Base-by-base conservation (phyloP, 1,140 invertebrate genomes). In the Orius laevigatus region DNA sequence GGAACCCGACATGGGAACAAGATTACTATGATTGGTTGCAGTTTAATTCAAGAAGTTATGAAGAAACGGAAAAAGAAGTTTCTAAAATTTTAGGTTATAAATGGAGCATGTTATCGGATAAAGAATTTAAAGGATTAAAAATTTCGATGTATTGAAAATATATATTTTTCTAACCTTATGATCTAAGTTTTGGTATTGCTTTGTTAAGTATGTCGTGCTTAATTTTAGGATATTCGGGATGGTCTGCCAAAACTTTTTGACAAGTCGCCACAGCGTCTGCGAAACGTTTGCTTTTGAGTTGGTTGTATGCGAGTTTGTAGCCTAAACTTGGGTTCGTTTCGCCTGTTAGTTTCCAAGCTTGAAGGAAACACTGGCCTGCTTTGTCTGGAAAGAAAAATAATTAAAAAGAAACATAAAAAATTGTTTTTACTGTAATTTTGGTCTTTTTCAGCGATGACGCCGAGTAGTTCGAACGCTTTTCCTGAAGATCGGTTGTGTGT, bases 151-250 rank as follows among this genome's bases (percentile, higher is more conserved):
- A 38, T 12, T 38, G 36, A 38, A 38, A n/a, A 19, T 41, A 25
- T 25, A 25, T 25, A 4, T 25, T 25, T 25, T 25, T 25, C 8
- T 25, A 25, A 18, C 12, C 15, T 52, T 46, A 88, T 1, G 77
- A 75, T 56, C 86, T 70, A 53, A 91, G 69, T 70, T 83, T 84
- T 57, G 73, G 74, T 53, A 89, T 75, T n/a, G 87, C 86, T 66
- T 96, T 96, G 52, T 96, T 91, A 20, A 95, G 68, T 56, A 98
- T 88, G 52, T 96, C 92, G 62, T 93, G 94, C 51, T 74, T 78
- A 5, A 97, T 83, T 55, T 85, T 83, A 0, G 87, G 82, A 69
- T 91, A 95, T 55, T 93, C 84, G 0, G 90, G 84, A 66, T 81
- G 82, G 35, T 75, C 67, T 51, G 74, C 76, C 4, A 95, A 60